Evolutionary conservation across 1,140 invertebrate genomes (phyloP).

Genomic region (Amyelois transitella): DNA sequence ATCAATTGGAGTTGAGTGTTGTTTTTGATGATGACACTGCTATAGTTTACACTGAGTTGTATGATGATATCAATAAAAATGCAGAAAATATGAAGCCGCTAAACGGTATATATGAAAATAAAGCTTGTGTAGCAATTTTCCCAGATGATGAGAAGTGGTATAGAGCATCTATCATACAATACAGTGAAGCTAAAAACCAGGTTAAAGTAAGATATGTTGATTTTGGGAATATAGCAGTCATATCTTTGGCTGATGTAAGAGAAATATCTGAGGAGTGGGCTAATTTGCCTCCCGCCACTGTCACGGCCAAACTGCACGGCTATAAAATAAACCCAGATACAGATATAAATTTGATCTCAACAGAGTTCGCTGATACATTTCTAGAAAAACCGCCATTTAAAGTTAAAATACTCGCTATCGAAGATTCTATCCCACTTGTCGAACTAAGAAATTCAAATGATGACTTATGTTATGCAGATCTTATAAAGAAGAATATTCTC

Average conservation of each 20-base stretch:
- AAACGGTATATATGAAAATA: slow-evolving; percentile 53
- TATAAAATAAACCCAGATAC: slow-evolving; percentile 38
- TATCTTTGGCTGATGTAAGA: slow-evolving; percentile 39
- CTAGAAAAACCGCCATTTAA: slow-evolving; percentile 48
- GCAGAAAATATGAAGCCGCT: slow-evolving; percentile 28
- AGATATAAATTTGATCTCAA: slow-evolving; percentile 20
- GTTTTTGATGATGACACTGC: slow-evolving; percentile 35
- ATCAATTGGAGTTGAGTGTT: slow-evolving; percentile 39
- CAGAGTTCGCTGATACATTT: slow-evolving; percentile 38
- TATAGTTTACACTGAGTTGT: slow-evolving; percentile 39
- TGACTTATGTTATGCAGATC: slow-evolving; percentile 38
- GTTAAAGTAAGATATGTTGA: slow-evolving; percentile 64
- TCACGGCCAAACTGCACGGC: slow-evolving; percentile 38
- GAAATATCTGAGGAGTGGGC: slow-evolving; percentile 47
- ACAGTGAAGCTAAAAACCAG: slow-evolving; percentile 38
- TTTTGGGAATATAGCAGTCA: slow-evolving; percentile 53
- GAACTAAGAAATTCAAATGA: slow-evolving; percentile 39
- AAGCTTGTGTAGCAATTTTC: slow-evolving; percentile 58
- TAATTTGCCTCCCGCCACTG: slow-evolving; percentile 36
- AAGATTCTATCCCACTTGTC: slow-evolving; percentile 29
- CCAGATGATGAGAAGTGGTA: slow-evolving; percentile 54
- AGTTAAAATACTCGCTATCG: slow-evolving; percentile 32
- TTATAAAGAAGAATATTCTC: slow-evolving; percentile 41
- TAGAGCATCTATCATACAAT: slow-evolving; percentile 47
- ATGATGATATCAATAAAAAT: slow-evolving; percentile 34